Evolutionary conservation across 2,113 vertebrate genomes (phyloP), one percentile per base, ranked within the genome.

Genomic region (Sardina pilchardus): DNA sequence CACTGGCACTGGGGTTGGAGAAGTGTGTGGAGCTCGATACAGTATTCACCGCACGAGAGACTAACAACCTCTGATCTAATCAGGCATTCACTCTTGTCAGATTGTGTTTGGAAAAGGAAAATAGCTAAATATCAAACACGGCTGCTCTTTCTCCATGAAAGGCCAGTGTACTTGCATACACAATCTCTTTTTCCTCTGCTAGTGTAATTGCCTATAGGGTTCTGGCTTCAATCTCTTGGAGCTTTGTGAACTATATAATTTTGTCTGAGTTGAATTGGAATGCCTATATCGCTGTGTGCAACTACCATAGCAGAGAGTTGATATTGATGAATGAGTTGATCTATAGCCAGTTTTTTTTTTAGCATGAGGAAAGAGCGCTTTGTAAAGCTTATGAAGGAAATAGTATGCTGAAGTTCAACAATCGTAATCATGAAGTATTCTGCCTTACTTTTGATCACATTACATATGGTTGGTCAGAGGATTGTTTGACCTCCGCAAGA

Each of bases 51-150:
- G 44, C 44, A n/a, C 36, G 45, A 26, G 10, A 84, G 63, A 48
- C 47, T 78, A 78, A 84, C 19, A 42, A 9, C 16, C 59, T 45
- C 67, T 34, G 67, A 75, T 84, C 63, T 48, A 75, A 84, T 84
- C 83, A 80, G 26, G n/a, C 42, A 47, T 30, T 84, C 83, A 30
- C 30, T 26, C 24, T 47, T 36, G 83, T 84, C 44, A 3, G 36
- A 42, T 39, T 59, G 48, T 83, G n/a, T 30, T 17, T 47, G 42
- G 21, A 3, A 30, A 26, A 67, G n/a, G n/a, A 59, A 59, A 59
- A 59, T 6, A 50, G 56, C 56, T 59, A 59, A 59, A 59, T 67
- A 67, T 67, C n/a, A 36, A 10, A 75, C 67, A 75, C 4, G 36
- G 36, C 17, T 24, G 9, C 67, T 36, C 67, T 36, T 75, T 75